These are phyloP conservation scores for Neotragus moschatus DNA, from an alignment of 2,113 vertebrate species.

Conservation along the genomic window DNA sequence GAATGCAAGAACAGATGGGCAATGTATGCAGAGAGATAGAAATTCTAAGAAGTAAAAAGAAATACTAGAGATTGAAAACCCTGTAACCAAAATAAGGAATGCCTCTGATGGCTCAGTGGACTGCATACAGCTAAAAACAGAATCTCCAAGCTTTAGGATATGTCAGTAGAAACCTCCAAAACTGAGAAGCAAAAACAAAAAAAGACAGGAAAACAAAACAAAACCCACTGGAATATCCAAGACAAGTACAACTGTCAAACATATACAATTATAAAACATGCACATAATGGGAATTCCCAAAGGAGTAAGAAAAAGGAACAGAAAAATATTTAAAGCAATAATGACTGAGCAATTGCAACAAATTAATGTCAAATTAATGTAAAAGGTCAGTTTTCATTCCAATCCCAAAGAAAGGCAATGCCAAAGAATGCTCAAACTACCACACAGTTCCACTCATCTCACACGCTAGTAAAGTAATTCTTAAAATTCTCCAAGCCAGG, in stretches of 20 bases:
- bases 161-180: not conserved
- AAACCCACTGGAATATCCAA: not conserved
- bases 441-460: fast-evolving
- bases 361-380: not conserved
- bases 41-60: not conserved
- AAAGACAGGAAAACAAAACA: not conserved
- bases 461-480: not conserved
- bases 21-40: not conserved
- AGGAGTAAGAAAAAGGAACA: not conserved
- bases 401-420: not conserved
- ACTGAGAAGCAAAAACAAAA: not conserved
- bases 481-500: not conserved
- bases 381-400: not conserved
- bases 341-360: not conserved
- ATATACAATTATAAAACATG: not conserved
- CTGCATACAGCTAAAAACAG: not conserved
- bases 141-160: not conserved
- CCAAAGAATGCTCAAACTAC: not conserved
- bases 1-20: not conserved
- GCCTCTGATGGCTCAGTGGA: not conserved
- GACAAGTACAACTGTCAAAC: not conserved
- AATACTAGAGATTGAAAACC: not conserved
- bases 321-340: not conserved
- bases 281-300: not conserved
- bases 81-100: not conserved